Conservation (phyloP, 2,888 invertebrate species). For the Acleris laterana region DNA sequence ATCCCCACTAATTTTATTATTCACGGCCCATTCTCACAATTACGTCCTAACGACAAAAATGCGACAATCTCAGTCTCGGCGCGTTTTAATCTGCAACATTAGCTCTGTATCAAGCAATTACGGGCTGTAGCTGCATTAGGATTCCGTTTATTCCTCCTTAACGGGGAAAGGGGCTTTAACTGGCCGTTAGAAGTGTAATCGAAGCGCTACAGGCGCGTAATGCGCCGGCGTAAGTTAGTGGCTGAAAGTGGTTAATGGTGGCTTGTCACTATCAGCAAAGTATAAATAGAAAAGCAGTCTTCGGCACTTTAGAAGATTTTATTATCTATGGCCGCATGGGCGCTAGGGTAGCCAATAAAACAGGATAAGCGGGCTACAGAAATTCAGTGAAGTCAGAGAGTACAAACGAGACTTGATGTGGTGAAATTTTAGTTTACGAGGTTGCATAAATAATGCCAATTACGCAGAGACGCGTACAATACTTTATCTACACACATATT, state of each 20-base stretch:
- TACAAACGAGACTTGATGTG: too few relatives aligned
- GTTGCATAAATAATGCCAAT: too few relatives aligned
- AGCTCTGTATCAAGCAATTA: conserved; percentile 61
- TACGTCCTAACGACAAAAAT: conserved; percentile 27
- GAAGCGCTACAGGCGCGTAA: conserved; percentile 45
- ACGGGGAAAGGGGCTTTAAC: conserved; percentile 54
- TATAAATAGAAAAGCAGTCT: too few relatives aligned
- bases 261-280: conserved; percentile 6
- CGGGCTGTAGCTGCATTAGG: conserved; percentile 59
- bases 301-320: too few relatives aligned
- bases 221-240: conserved; percentile 9
- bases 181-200: conserved; percentile 58
- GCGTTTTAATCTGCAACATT: conserved; percentile 52
- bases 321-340: too few relatives aligned
- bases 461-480: too few relatives aligned
- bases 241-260: conserved; percentile 2
- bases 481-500: too few relatives aligned
- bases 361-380: too few relatives aligned
- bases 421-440: too few relatives aligned
- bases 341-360: too few relatives aligned
- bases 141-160: conserved; percentile 61
- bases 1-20: conserved; percentile 20
- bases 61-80: conserved; percentile 27
- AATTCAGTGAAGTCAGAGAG: too few relatives aligned
- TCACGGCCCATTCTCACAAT: conserved; percentile 13